Base-by-base conservation (phyloP, 2,797 vertebrate species). In the Poeciliopsis infans region DNA sequence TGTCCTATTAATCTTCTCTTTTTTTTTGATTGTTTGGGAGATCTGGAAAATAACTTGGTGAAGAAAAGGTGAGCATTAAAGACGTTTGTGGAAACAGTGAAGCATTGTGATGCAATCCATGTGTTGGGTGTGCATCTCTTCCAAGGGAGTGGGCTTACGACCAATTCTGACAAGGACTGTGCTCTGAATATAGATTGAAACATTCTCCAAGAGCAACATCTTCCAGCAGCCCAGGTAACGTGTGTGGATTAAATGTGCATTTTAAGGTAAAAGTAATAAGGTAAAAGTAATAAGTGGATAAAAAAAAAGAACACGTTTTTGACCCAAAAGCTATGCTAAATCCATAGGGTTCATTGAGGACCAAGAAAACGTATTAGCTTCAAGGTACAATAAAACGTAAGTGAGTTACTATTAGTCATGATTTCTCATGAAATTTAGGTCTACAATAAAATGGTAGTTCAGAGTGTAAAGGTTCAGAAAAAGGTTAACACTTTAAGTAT, bases 171-270 rank as follows among this genome's bases (percentile, higher is more conserved):
- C 66, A 43, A 69, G 12, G 7, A 43, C 25, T n/a, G 10, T n/a
- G 25, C 41, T n/a, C 68, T 70, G 41, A 70, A 70, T 45, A 45
- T 10, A 28, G 43, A 71, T n/a, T 45, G 2, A 71, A 28, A 71
- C 43, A 71, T 16, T n/a, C 68, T 46, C 68, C 68, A 71, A 46
- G 41, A 46, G 41, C 43, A 71, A 71, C 41, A 28, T 46, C 68
- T 71, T 71, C 43, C 66, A 43, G 25, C 10, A 25, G 13, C 15
- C 39, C 12, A 16, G n/a, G 43, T 46, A 15, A 12, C 13, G 11
- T n/a, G 39, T 15, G 25, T 41, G 25, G 20, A n/a, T 25, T 2
- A 69, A 7, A 25, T 13, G 66, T 41, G 66, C 5, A 25, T 7
- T 69, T 43, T 43, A 16, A 43, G 10, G 68, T 6, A 70, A 45